Conservation (phyloP, 2,888 invertebrate species). For the Lasius fuliginosus region DNA sequence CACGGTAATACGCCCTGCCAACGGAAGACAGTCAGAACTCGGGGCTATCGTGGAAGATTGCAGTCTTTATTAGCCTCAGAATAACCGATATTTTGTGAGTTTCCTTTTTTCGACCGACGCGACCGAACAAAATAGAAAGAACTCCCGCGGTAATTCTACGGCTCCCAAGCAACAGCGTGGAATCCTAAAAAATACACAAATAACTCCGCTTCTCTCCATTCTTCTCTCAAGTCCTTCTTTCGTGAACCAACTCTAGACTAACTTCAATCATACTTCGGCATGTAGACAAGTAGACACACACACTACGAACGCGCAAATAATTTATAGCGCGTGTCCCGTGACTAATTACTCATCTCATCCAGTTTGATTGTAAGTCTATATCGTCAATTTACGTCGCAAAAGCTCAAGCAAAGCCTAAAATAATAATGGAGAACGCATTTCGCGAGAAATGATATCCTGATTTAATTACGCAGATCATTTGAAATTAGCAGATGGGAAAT, state of each 20-base stretch:
- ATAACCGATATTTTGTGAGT: constrained; percentile 48
- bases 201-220: constrained; percentile 8
- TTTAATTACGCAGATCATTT: constrained; percentile 8
- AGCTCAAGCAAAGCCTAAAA: not conserved
- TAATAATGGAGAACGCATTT: constrained; percentile 11
- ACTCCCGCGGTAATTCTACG: constrained; percentile 27
- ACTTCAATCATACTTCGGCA: not conserved
- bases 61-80: constrained; percentile 68
- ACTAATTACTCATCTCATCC: not conserved
- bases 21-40: constrained; percentile 58
- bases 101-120: constrained; percentile 37
- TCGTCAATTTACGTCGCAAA: constrained; percentile 4
- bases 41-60: constrained; percentile 63
- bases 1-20: constrained; percentile 57
- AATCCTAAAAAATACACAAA: constrained; percentile 27
- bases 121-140: constrained; percentile 41
- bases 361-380: not conserved
- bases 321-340: not conserved
- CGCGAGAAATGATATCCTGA: constrained; percentile 12
- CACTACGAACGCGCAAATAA: not conserved
- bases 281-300: not conserved
- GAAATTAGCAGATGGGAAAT: not conserved
- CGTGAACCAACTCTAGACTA: not conserved
- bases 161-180: constrained; percentile 38
- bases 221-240: not conserved